Percentiles rank a stretch among this genome's conserved stretches.
These are phyloP conservation scores for Listronotus bonariensis DNA, from an alignment of 1,140 invertebrate species.

Conservation along the genomic window DNA sequence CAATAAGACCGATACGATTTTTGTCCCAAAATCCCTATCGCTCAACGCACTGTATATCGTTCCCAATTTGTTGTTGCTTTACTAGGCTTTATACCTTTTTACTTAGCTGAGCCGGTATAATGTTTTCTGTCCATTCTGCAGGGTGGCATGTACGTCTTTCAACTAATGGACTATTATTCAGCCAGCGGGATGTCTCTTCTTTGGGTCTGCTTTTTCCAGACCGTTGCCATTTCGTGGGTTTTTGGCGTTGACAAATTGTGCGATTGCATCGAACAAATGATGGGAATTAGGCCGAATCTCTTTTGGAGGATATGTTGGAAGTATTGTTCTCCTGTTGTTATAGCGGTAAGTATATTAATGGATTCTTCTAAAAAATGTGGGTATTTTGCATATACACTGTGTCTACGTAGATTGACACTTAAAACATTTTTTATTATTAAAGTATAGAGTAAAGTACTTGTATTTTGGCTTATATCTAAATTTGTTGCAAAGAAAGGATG, in stretches of 20 bases:
- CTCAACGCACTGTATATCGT: too few relatives aligned
- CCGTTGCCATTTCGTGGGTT: conserved; percentile 69
- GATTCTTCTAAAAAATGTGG: conserved; percentile 6
- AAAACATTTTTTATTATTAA: too few relatives aligned
- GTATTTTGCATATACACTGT: too few relatives aligned
- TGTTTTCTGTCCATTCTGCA: conserved; percentile 49
- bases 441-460: too few relatives aligned
- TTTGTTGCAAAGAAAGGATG: too few relatives aligned
- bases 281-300: conserved; percentile 62
- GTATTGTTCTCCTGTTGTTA: conserved; percentile 64
- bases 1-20: too few relatives aligned
- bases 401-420: too few relatives aligned
- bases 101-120: too few relatives aligned
- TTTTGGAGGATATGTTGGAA: conserved; percentile 71
- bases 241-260: conserved; percentile 65
- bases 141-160: conserved; percentile 75
- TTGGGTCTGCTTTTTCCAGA: conserved; percentile 72
- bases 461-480: too few relatives aligned
- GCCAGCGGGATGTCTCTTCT: conserved; percentile 71
- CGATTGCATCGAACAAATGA: conserved; percentile 72
- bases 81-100: too few relatives aligned
- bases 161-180: conserved; percentile 75
- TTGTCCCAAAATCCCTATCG: too few relatives aligned
- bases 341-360: conserved; percentile 62
- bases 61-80: too few relatives aligned